Base-by-base conservation (phyloP, 2,797 vertebrate species). In the Ibycter americanus region DNA sequence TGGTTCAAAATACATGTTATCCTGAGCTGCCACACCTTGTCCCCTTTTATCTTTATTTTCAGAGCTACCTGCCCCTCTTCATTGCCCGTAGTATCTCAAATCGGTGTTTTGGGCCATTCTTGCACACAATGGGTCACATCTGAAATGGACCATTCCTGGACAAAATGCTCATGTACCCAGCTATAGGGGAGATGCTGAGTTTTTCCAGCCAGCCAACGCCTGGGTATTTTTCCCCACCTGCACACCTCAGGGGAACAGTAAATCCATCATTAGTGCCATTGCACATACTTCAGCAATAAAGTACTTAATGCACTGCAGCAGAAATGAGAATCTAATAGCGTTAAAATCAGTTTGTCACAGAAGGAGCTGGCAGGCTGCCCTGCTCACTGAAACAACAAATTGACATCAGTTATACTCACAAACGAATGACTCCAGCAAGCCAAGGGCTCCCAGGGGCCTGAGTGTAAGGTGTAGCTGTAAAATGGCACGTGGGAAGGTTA, bases 321-420 rank as follows among this genome's bases (percentile, higher is more conserved):
- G 87, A 90, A 96, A 90, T 5, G 34, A 44, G 72, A 84, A 66
- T 72, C 79, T 86, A 81, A 76, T 4, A 79, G 58, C 16, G 3
- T 78, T 94, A 71, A 94, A 94, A 95, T 94, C 89, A 76, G 85
- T 96, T 94, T 95, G 85, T 90, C 90, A 89, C 79, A 95, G 91
- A 78, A 93, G 49, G 78, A 80, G n/a, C 72, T 96, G 95, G 91
- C 89, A 93, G 58, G 29, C 19, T 95, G 83, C 94, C 94, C 77
- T 94, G 70, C 27, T 89, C 62, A 83, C 65, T 93, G 80, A 72
- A 95, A 90, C 59, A 96, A 88, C 68, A 93, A 93, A 76, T 63
- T 83, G 58, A 72, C 73, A 95, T 73, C 76, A 72, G 89, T 85
- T 91, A 63, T n/a, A 68, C 51, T 68, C 27, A 8, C 34, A 81